Conservation (phyloP, 2,888 invertebrate genomes). For the Alcis repandata region DNA sequence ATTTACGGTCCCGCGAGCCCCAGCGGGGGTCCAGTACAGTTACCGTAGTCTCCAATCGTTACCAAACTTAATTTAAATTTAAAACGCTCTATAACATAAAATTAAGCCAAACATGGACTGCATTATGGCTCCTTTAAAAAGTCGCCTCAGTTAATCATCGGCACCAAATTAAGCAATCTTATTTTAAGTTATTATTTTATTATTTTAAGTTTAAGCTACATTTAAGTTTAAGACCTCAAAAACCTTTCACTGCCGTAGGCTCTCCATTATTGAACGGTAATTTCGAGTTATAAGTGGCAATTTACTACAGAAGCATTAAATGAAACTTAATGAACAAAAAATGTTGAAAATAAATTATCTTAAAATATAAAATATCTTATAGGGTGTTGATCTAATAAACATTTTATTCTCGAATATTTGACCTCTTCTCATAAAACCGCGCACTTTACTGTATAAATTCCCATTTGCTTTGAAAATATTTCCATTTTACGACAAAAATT, state of each 20-base stretch:
- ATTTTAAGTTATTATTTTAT: too few relatives aligned
- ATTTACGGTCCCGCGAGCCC: constrained; percentile 19
- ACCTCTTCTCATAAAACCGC: constrained; percentile 16
- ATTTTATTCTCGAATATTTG: constrained; percentile 21
- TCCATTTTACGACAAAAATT: constrained; percentile 24
- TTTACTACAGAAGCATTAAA: constrained; percentile 5
- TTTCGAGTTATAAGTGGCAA: constrained; percentile 30
- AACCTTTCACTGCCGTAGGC: constrained; percentile 47
- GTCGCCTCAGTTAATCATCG: constrained; percentile 40
- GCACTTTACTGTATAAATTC: constrained; percentile 17
- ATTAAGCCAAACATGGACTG: constrained; percentile 39
- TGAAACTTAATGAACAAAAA: neutral
- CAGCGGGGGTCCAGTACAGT: constrained; percentile 30
- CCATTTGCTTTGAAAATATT: constrained; percentile 10
- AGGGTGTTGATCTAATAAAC: constrained; percentile 16
- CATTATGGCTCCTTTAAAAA: constrained; percentile 40
- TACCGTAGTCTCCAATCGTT: constrained; percentile 19
- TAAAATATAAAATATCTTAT: neutral
- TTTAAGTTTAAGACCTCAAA: constrained; percentile 33
- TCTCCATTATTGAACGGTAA: constrained; percentile 37
- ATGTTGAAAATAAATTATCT: neutral
- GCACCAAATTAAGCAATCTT: constrained; percentile 47
- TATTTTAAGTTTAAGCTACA: constrained; percentile 27
- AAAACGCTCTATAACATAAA: constrained; percentile 31
- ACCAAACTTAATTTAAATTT: constrained; percentile 36